Base-by-base conservation (phyloP, 2,888 invertebrate species). In the Crepidodera aurea region DNA sequence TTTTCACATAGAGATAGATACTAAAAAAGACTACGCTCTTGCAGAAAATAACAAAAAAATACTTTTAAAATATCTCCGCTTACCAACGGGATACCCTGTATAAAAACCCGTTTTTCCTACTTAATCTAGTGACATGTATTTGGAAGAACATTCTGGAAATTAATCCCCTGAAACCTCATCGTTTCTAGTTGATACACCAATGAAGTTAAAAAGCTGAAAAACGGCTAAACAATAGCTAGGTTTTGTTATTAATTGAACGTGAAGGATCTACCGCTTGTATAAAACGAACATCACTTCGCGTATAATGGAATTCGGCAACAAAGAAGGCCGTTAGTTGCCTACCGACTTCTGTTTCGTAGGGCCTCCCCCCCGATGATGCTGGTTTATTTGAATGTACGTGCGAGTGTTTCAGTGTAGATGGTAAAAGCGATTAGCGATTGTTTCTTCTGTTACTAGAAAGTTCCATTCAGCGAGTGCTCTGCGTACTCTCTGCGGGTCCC, bases 161-260 rank as follows among this genome's bases (percentile, higher is more conserved):
- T n/a, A n/a, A n/a, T n/a, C n/a, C n/a, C n/a, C n/a, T n/a, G n/a
- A n/a, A n/a, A n/a, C n/a, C n/a, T n/a, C n/a, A n/a, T n/a, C n/a
- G n/a, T n/a, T n/a, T n/a, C n/a, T n/a, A n/a, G n/a, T n/a, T n/a
- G n/a, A n/a, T n/a, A 42, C 22, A 22, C 44, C 44, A 22, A 44
- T 44, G 44, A 2, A 8, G 4, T 22, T 4, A 37, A 54, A 56
- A 55, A 44, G 29, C 42, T 37, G 19, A 44, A 55, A 55, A 55
- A 44, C 29, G 19, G 13, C 25, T 4, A 12, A 46, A 46, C 34
- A 56, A 46, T 37, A 46, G 56, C 13, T 16, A 46, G 22, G 46
- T 48, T 56, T 22, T 44, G 18, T 46, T 22, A 46, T 56, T 56
- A 46, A 56, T 56, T 56, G 34, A 46, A 46, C 42, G 29, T 56